These are phyloP conservation scores for Neoascia interrupta DNA, from an alignment of 2,888 invertebrate species.

Conservation along the genomic window DNA sequence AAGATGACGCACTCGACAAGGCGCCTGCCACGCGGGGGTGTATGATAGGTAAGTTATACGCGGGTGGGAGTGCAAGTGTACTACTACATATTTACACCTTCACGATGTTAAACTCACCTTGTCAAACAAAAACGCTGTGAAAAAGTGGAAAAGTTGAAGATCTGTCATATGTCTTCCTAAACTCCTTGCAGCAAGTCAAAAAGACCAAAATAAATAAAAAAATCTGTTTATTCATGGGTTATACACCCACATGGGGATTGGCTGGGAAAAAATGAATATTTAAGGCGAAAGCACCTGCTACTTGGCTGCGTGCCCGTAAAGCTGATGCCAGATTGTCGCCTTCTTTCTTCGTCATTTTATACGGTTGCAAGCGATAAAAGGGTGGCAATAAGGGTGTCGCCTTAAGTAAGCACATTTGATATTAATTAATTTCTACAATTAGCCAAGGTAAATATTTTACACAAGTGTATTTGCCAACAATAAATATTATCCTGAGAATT, in stretches of 20 bases:
- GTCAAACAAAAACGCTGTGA: constrained; percentile 53
- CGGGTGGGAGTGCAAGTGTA: not conserved
- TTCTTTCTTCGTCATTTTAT: constrained; percentile 12
- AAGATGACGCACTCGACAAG: too few species aligned
- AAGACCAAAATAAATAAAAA: constrained; percentile 3
- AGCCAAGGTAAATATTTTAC: constrained; percentile 63
- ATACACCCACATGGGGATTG: too few species aligned
- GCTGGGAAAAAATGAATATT: constrained; percentile 27
- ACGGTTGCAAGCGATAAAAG: constrained; percentile 4
- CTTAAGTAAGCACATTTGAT: constrained; percentile 63
- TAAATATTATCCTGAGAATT: constrained; percentile 54
- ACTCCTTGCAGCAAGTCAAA: constrained; percentile 31
- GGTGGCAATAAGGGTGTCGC: constrained; percentile 1
- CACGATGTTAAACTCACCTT: constrained; percentile 28
- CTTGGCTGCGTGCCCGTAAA: constrained; percentile 23
- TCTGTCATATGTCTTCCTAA: constrained; percentile 58
- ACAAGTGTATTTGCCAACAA: constrained; percentile 56
- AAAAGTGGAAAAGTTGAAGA: constrained; percentile 63
- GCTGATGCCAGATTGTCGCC: too few species aligned
- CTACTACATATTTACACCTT: not conserved
- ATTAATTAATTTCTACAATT: constrained; percentile 68
- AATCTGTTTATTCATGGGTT: too few species aligned
- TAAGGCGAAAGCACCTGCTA: constrained; percentile 48
- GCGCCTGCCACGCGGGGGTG: too few species aligned
- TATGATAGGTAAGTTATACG: too few species aligned